Evolutionary conservation across 2,797 vertebrate species (phyloP), one percentile per base, ranked within the genome.

Genomic region (Paedocypris micromegethes): DNA sequence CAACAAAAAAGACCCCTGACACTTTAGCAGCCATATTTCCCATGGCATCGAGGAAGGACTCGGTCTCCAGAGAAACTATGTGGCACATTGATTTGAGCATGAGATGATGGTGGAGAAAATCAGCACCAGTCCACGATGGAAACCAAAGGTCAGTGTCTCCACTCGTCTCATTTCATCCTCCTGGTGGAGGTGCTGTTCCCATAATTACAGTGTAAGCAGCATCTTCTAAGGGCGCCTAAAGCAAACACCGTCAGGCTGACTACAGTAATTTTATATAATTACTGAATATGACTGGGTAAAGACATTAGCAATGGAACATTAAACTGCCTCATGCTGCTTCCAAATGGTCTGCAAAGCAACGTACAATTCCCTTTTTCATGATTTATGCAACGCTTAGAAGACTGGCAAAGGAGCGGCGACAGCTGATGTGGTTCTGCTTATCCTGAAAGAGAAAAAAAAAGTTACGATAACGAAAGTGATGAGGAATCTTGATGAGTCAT

Each of bases 251-350:
- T 82, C 80, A 72, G 81, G 81, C 83, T 63, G 73, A 74, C 61
- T 73, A 85, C 74, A 74, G 83, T 85, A 85, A 88, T 89, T 88
- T 86, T 84, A 86, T 82, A 85, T 89, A 86, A 82, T 88, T 89
- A 88, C 83, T 79, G 83, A 88, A 88, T 87, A 85, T 84, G 86
- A 85, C 87, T 86, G 87, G 83, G 84, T 86, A 79, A 77, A 77
- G 83, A 86, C 88, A 87, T 90, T 90, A 90, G 88, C 83, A 78
- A 89, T 75, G 87, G 84, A 78, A 89, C 88, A 90, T 90, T 91
- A 89, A 85, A 79, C 85, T 75, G 69, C 82, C 80, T 82, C 87
- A 83, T 79, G 84, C 83, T 72, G 81, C 63, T 74, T 75, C 70
- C 83, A 86, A 88, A 90, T 88, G 87, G 83, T 79, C 80, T 85